Conservation (phyloP, 2,113 vertebrate species). For the Oncorhynchus masou region DNA sequence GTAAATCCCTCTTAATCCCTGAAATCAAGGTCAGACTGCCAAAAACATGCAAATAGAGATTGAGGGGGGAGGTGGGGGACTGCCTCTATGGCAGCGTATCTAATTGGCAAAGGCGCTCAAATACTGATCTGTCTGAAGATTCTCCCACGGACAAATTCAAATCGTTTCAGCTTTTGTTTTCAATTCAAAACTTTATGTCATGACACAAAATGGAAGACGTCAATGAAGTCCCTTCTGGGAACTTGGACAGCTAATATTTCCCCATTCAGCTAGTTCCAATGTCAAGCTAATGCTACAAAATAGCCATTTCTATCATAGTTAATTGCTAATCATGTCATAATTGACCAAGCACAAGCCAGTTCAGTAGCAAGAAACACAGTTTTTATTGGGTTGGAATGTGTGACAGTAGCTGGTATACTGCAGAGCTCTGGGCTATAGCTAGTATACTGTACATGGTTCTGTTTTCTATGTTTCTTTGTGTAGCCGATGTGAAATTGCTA, state of each 20-base stretch:
- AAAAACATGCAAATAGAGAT: conserved; percentile 8
- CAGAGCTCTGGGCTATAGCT: background rate
- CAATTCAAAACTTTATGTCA: background rate
- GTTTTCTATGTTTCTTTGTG: background rate
- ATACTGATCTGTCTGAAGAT: background rate
- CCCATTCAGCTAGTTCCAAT: background rate
- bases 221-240: background rate
- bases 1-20: conserved; percentile 18
- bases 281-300: background rate
- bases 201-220: background rate
- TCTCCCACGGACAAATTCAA: background rate
- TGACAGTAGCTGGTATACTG: background rate
- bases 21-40: conserved; percentile 9
- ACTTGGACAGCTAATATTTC: background rate
- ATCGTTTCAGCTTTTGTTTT: background rate
- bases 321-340: background rate
- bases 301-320: background rate
- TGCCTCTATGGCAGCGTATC: background rate
- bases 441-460: background rate
- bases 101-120: background rate
- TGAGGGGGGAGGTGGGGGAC: background rate
- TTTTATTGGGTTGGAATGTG: background rate
- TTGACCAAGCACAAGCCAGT: background rate
- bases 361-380: background rate
- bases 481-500: no score